Percentiles rank a stretch among this genome's conserved stretches.
phyloP scores from a whole-genome alignment of 2,113 vertebrate species.

The Clupea harengus region DNA sequence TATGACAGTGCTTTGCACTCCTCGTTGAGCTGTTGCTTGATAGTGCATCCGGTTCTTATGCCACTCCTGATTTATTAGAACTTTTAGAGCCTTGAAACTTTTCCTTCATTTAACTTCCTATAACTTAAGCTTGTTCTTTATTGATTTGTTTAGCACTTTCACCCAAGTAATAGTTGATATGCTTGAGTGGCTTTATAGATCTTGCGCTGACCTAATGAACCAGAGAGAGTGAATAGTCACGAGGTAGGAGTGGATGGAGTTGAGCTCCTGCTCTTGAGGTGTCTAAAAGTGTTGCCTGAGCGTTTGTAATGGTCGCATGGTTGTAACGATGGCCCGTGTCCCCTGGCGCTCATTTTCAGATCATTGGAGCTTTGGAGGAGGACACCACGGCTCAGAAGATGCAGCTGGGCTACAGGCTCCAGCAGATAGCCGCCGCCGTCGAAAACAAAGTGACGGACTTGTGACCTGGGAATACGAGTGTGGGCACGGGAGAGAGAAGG shows the following conservation, averaged over 20 bases:
- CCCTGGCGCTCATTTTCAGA: slow-evolving; percentile 65
- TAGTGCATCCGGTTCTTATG: background rate
- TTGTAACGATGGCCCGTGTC: background rate
- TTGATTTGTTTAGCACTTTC: no score
- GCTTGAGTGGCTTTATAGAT: no score
- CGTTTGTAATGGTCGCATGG: background rate
- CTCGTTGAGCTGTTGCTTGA: background rate
- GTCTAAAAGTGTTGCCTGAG: no score
- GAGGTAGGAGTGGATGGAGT: no score
- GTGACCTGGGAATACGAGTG: slow-evolving; percentile 65
- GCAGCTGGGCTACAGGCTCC: slow-evolving; percentile 95
- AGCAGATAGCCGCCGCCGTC: slow-evolving; percentile 95
- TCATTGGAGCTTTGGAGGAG: slow-evolving; percentile 93
- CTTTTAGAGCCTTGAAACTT: background rate
- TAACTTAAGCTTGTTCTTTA: no score
- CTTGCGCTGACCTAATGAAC: no score
- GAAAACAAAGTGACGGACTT: slow-evolving; percentile 99
- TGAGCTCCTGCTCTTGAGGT: no score
- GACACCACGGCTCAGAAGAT: slow-evolving; percentile 94
- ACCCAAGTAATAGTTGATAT: no score
- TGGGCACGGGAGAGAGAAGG: background rate
- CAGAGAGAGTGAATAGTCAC: no score
- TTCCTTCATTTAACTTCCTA: no score
- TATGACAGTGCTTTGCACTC: background rate
- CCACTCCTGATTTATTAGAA: background rate